Evolutionary conservation across 2,888 invertebrate genomes (phyloP), one percentile per base, ranked within the genome.

Genomic region (Brenthis daphne): DNA sequence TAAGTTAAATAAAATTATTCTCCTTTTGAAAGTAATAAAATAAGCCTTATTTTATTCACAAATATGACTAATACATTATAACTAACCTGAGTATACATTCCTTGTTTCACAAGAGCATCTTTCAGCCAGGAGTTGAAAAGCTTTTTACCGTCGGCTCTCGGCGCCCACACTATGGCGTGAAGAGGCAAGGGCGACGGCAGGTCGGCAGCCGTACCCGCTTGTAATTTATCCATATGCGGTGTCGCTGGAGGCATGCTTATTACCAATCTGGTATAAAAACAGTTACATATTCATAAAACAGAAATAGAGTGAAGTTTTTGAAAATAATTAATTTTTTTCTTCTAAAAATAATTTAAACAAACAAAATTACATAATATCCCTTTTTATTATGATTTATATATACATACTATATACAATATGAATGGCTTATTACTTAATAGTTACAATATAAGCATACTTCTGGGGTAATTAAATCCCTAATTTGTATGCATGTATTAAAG

Each of bases 201-300:
- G 2, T 95, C 94, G 24, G 94, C 94, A 67, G 94, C 90, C 5
- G 95, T 95, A 20, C 96, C 94, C 29, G 95, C 94, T 68, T 97
- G 95, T 55, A 98, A 87, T 68, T 96, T 94, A 82, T 97, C 97
- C 90, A 98, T 96, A 82, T 97, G 98, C 0, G 96, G 95, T 0
- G 97, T 96, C 0, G 98, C 98, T 0, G 98, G 98, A 0, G 98
- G 98, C 84, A 99, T 92, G 77, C 97, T 95, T 66, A 97, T 94
- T 66, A 98, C 93, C 65, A 98, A 89, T 75, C 97, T 96, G 85
- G 29, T 29, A 29, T 3, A 43, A 43, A 58, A n/a, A 29, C 24
- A 29, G 2, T 48, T 12, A 14, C 1, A 14, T 48, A 47, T 13
- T 0, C 47, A 54, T 4, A 13, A 54, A 24, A 29, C 6, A 24